Evolutionary conservation across 2,797 vertebrate genomes (phyloP), one percentile per base, ranked within the genome.

Genomic region (Onychomys arenicola): DNA sequence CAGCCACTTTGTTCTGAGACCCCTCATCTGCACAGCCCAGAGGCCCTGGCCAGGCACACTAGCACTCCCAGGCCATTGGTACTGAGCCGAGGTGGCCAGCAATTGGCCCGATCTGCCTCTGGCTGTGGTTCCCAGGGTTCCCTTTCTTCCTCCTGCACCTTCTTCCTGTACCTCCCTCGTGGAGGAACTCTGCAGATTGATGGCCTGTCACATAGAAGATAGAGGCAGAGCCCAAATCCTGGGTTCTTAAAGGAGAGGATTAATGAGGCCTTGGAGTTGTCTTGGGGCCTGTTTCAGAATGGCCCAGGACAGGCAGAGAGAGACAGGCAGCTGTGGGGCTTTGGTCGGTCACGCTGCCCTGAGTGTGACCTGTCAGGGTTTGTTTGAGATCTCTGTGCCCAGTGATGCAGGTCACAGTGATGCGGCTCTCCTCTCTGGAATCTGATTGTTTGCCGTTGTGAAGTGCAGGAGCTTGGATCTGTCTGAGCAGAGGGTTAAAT

Each of bases 401-500:
- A 89, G 3, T 63, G 92, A 82, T 96, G 84, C 91, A 81, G 96
- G 97, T 97, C 97, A 96, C 97, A 88, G 0, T 52, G 52, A 52
- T 52, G 32, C 84, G 34, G 93, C 67, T 80, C 84, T 97, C 96
- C 93, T 98, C 89, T 91, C 81, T 96, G 94, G 96, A 95, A 97
- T 97, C 82, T 96, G 97, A 96, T 94, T 95, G 96, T 97, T 97
- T 96, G 96, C 95, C 95, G 95, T 95, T 96, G 96, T 94, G 96
- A 97, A 98, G 91, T 93, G 90, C 93, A 92, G 95, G 87, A 88
- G 96, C 94, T 97, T 92, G 97, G 92, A 97, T 97, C 96, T 96
- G 96, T 97, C 96, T 3, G 55, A 96, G 97, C 93, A 96, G 94
- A 98, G 98, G 97, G 98, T 98, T 98, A 98, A 98, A 98, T 97